These are phyloP conservation scores for Globodera ellingtonae DNA, from an alignment of 1,140 invertebrate genomes.

Conservation along the genomic window DNA sequence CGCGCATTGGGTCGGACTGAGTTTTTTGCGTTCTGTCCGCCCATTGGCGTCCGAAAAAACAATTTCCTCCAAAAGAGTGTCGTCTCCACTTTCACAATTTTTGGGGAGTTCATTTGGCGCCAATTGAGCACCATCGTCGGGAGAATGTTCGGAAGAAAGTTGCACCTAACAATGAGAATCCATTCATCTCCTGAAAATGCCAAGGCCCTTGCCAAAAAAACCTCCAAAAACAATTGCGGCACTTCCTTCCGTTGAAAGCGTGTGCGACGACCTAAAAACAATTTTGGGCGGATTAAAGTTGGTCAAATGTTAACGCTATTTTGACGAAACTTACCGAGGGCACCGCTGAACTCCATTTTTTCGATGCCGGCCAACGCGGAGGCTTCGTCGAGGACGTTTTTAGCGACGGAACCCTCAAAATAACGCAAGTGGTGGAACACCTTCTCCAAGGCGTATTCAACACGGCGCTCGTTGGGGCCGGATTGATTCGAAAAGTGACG, in stretches of 20 bases:
- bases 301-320: too few relatives aligned
- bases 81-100: constrained; percentile 33
- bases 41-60: constrained; percentile 21
- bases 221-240: constrained; percentile 27
- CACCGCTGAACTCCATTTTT: constrained; percentile 27
- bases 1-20: constrained; percentile 13
- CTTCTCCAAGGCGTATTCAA: constrained; percentile 34
- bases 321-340: constrained; percentile 9
- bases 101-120: constrained; percentile 16
- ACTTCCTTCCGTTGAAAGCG: constrained; percentile 33
- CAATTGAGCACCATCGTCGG: too few relatives aligned
- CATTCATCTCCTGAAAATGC: too few relatives aligned
- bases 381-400: constrained; percentile 22
- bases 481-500: background rate
- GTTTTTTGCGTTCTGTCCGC: background rate
- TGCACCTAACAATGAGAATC: too few relatives aligned
- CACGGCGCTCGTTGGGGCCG: background rate
- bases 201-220: constrained; percentile 6
- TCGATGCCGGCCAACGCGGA: constrained; percentile 24
- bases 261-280: constrained; percentile 30
- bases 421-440: constrained; percentile 26
- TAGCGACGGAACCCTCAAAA: constrained; percentile 26
- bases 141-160: too few relatives aligned
- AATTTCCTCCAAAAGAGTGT: constrained; percentile 32
- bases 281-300: background rate